Evolutionary conservation across 2,797 vertebrate species (phyloP), one percentile per base, ranked within the genome.

Genomic region (Neomorphus geoffroyi): DNA sequence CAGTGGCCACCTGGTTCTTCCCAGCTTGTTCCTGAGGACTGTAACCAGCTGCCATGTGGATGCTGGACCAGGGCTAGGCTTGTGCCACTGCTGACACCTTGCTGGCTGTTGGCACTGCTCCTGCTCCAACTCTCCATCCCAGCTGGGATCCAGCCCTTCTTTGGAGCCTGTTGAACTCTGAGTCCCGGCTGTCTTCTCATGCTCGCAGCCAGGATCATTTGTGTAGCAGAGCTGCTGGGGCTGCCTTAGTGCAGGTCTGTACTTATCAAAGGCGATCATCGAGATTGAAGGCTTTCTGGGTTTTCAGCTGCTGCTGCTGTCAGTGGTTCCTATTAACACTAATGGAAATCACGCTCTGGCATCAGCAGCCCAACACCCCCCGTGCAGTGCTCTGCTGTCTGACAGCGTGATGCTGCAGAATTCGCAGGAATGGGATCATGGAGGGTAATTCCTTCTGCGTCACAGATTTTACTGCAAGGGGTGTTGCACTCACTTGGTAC

Each of bases 381-480:
- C 23, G 51, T 7, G 1, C 5, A 5, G 70, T 43, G 69, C 71
- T 83, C 79, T 0, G 6, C 89, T 67, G 23, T 37, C 90, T 92
- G 89, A 62, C 73, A 54, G 80, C 43, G 2, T 72, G 73, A 61
- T 86, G 51, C 71, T 48, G 73, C 80, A 39, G 78, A 71, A 69
- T 85, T 56, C 1, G 1, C 14, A 18, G 69, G 62, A 82, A 48
- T 57, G 70, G 67, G 43, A 74, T 48, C 21, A 22, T 64, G 56
- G 87, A 86, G 77, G 87, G 87, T 82, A 93, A 88, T 94, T 96
- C 93, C 67, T 92, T 71, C 67, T 80, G 89, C 21, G 11, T 94
- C 87, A 82, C 41, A 14, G 70, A 79, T 92, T 87, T 80, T 91
- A 60, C 81, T 92, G 81, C 9, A 7, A 91, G 86, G 81, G 60